Percentiles rank a stretch among this genome's conserved stretches.
These are phyloP conservation scores for Scaptomyza graminum DNA, from an alignment of 1,140 invertebrate genomes.

Conservation along the genomic window DNA sequence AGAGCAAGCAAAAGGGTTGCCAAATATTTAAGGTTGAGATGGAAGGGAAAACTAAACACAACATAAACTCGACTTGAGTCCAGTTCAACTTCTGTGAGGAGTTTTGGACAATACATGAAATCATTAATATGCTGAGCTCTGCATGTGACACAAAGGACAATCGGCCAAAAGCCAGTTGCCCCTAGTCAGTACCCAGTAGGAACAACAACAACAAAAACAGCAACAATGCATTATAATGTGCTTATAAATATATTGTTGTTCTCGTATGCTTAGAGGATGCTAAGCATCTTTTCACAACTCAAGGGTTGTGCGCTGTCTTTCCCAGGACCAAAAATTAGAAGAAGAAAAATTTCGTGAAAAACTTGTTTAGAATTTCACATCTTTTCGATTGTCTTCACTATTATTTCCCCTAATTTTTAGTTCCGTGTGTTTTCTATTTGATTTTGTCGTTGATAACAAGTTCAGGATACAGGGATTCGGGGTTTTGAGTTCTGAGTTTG, in stretches of 20 bases:
- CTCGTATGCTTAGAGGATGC: conserved; percentile 30
- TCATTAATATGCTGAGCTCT: conserved; percentile 80
- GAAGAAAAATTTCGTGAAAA: conserved; percentile 36
- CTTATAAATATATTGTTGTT: conserved; percentile 74
- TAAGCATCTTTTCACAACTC: conserved; percentile 45
- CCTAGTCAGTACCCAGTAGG: conserved; percentile 1
- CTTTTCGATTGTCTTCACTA: conserved; percentile 26
- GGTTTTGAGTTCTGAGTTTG: conserved; percentile 6
- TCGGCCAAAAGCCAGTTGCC: conserved; percentile 19
- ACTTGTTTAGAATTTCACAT: conserved; percentile 68
- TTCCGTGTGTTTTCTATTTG: conserved; percentile 46
- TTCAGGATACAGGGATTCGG: conserved; percentile 30
- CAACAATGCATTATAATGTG: conserved; percentile 79
- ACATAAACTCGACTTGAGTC: conserved; percentile 8
- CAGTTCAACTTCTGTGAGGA: conserved; percentile 21
- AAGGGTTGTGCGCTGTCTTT: conserved; percentile 70
- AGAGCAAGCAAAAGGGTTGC: conserved; percentile 55
- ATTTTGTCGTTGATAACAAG: conserved; percentile 70
- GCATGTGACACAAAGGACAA: conserved; percentile 77
- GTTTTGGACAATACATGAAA: conserved; percentile 31
- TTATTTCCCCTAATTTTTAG: conserved; percentile 8
- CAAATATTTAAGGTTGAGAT: conserved; percentile 17
- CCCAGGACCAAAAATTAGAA: conserved; percentile 46
- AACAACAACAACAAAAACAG: conserved; percentile 16
- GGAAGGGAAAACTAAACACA: conserved; percentile 64